Evolutionary conservation across 2,797 vertebrate species (phyloP), one percentile per base, ranked within the genome.

Genomic region (Remorina albescens): DNA sequence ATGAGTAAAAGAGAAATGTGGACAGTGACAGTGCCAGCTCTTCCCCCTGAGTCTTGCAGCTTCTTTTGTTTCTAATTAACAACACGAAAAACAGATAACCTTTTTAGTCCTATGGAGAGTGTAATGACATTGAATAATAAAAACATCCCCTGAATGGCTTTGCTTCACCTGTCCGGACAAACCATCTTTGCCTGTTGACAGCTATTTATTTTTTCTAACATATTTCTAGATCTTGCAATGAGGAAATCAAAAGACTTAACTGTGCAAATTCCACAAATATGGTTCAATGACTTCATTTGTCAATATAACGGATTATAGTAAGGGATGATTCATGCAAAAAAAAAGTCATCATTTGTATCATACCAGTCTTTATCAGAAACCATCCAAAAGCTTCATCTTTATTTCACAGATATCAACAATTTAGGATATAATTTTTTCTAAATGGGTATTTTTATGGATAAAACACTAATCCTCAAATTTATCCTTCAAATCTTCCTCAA

Each of bases 61-160:
- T 80, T 84, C 59, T 71, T 86, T 80, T 88, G 81, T 87, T 80
- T 72, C 84, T 91, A 90, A 93, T 94, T 94, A 93, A 89, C 83
- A 83, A 87, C 81, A 89, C 19, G 11, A 36, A 61, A 55, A 78
- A 76, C 71, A 65, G 60, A 79, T 74, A 84, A 84, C 82, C 71
- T 87, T 87, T 85, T 85, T 50, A 78, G 78, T 67, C 69, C 76
- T 36, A 56, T 10, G 2, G 67, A 74, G 59, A 60, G 28, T 34
- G 18, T 76, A 59, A 74, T 78, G 34, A 80, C 58, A 72, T 47
- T 39, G 76, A 67, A 47, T 50, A 65, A 78, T 50, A 65, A 78
- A 74, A 62, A 46, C 46, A 39, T 36, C 30, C 28, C 62, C 25
- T 6, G 28, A 25, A 67, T 11, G 2, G 5, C 39, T 65, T 65